These are phyloP conservation scores for Sebastes hubbsi DNA, from an alignment of 2,797 vertebrate species.

Conservation along the genomic window DNA sequence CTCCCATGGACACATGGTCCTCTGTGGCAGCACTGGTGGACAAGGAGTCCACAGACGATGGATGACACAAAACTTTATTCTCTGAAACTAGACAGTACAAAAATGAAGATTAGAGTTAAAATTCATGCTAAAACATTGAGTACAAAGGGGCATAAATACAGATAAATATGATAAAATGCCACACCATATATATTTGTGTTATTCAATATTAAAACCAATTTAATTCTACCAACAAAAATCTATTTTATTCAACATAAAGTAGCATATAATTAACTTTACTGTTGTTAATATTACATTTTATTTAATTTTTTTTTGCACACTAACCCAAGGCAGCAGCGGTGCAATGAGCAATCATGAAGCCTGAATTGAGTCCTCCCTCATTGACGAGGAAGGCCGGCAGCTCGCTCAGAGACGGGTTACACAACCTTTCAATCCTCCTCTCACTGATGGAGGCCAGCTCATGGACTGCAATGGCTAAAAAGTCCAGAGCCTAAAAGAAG, in stretches of 20 bases:
- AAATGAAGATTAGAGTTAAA: not conserved
- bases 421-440: slow-evolving; percentile 94
- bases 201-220: not conserved
- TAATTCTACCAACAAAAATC: not conserved
- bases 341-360: slow-evolving; percentile 99
- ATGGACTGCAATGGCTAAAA: slow-evolving; percentile 93
- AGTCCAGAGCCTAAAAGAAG: slow-evolving; percentile 90
- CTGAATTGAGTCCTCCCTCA: slow-evolving; percentile 97
- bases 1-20: slow-evolving; percentile 99
- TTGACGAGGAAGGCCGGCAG: slow-evolving; percentile 97
- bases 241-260: not conserved
- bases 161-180: not conserved
- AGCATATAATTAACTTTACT: not conserved
- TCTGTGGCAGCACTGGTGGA: slow-evolving; percentile 98
- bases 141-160: not conserved
- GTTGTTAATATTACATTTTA: not conserved
- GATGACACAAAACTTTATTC: slow-evolving; percentile 96
- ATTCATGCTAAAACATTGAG: not conserved
- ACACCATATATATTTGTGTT: not conserved
- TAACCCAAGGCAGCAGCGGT: slow-evolving; percentile 94
- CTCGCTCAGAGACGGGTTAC: slow-evolving; percentile 96
- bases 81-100: slow-evolving; percentile 89
- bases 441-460: slow-evolving; percentile 97
- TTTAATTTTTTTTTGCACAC: slow-evolving; percentile 35
- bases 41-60: slow-evolving; percentile 97